Conservation (phyloP, 2,113 vertebrate genomes). For the Fulmarus glacialis region DNA sequence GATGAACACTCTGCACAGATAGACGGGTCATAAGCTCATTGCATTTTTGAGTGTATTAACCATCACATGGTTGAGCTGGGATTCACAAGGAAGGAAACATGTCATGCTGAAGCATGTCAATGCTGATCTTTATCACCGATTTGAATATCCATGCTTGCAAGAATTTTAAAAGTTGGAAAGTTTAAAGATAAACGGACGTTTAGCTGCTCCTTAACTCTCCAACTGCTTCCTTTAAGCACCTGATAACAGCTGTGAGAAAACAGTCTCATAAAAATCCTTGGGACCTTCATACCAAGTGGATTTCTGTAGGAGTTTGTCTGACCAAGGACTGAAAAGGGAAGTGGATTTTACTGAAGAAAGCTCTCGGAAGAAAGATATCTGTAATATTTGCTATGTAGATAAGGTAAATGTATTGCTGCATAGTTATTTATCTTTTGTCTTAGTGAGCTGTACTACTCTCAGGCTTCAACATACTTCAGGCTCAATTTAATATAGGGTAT, state of each 20-base stretch:
- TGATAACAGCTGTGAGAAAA: neutral
- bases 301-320: neutral
- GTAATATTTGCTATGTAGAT: neutral
- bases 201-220: neutral
- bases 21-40: constrained; percentile 32
- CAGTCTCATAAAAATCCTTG: neutral
- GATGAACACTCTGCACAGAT: constrained; percentile 28
- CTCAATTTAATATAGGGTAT: neutral
- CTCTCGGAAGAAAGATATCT: neutral
- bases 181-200: neutral
- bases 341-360: neutral
- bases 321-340: neutral
- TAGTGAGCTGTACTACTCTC: neutral
- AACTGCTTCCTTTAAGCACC: neutral
- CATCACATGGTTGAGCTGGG: constrained; percentile 41
- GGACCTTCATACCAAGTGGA: neutral
- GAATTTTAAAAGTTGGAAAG: neutral
- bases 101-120: neutral
- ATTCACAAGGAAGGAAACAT: neutral
- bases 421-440: neutral
- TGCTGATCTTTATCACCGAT: neutral
- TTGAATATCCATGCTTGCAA: neutral
- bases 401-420: neutral
- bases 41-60: constrained; percentile 42
- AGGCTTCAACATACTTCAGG: neutral